Percentiles rank a stretch among this genome's conserved stretches.
Evolutionary conservation across 2,797 vertebrate species (phyloP).

Genomic region (Luscinia megarhynchos): DNA sequence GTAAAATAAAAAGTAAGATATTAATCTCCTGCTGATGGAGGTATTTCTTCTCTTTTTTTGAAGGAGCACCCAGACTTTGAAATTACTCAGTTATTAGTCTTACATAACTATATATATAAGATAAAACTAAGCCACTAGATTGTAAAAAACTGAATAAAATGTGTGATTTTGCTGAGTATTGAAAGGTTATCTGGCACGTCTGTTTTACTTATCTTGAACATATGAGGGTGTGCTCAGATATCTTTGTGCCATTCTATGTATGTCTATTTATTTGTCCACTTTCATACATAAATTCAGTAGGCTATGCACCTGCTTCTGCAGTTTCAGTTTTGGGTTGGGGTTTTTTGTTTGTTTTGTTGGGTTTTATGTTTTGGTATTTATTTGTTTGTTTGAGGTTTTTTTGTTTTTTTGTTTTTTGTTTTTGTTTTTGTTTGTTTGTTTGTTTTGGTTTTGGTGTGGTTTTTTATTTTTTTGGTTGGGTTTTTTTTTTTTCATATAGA

Average conservation of each 20-base stretch:
- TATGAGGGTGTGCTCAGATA: neutral
- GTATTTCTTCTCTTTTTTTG: neutral
- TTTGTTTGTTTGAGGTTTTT: too few relatives aligned
- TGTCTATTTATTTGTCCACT: neutral
- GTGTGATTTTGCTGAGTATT: neutral
- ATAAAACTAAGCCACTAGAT: neutral
- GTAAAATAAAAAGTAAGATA: neutral
- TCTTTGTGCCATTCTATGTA: neutral
- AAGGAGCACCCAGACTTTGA: neutral
- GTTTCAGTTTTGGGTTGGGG: neutral
- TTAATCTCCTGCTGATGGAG: neutral
- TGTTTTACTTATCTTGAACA: neutral
- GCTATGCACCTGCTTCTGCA: neutral
- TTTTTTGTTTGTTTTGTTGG: neutral
- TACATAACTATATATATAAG: rapidly evolving
- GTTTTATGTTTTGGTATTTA: neutral
- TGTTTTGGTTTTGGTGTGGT: too few relatives aligned
- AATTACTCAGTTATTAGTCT: neutral
- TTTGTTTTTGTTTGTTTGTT: neutral
- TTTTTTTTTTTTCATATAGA: neutral
- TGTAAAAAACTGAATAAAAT: neutral
- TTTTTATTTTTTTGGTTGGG: too few relatives aligned
- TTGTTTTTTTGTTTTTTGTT: neutral
- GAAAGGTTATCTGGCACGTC: neutral
- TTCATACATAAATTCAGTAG: neutral